phyloP scores from a whole-genome alignment of 2,888 invertebrate species.

The Entomobrya multifasciata region DNA sequence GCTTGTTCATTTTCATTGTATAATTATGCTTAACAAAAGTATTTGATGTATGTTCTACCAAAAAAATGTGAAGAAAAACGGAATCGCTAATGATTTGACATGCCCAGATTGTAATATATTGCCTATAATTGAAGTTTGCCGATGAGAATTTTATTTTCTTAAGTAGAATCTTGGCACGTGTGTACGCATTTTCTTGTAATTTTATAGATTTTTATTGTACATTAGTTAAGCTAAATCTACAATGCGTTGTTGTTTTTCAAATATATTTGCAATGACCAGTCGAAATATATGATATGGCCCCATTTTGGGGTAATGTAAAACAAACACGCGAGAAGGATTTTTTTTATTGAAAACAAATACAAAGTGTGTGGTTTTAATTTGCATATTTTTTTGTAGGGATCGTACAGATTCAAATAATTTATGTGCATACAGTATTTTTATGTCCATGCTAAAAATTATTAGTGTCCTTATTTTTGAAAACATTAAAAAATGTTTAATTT shows the following conservation, averaged over 20 bases:
- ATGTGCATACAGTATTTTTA: too few species aligned
- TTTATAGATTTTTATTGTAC: not conserved
- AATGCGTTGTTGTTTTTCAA: not conserved
- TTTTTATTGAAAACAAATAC: too few species aligned
- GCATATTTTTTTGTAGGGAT: too few species aligned
- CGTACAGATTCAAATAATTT: too few species aligned
- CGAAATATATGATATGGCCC: not conserved
- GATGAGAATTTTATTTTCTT: not conserved
- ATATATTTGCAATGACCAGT: not conserved
- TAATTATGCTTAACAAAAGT: not conserved
- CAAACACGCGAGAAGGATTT: constrained; percentile 29
- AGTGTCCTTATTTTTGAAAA: too few species aligned
- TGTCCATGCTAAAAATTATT: too few species aligned
- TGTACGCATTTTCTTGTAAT: not conserved
- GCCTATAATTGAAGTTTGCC: constrained; percentile 1
- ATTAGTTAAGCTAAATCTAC: not conserved
- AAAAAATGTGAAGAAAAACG: too few species aligned
- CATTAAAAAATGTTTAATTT: too few species aligned
- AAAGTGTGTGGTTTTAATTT: too few species aligned
- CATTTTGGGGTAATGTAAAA: constrained; percentile 16
- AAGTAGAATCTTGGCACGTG: not conserved
- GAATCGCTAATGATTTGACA: too few species aligned
- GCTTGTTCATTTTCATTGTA: not conserved
- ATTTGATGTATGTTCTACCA: not conserved
- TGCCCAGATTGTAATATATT: not conserved